Conservation (phyloP, 92 coral and sea anemone genomes). For the Umimayanthus kanabou region DNA sequence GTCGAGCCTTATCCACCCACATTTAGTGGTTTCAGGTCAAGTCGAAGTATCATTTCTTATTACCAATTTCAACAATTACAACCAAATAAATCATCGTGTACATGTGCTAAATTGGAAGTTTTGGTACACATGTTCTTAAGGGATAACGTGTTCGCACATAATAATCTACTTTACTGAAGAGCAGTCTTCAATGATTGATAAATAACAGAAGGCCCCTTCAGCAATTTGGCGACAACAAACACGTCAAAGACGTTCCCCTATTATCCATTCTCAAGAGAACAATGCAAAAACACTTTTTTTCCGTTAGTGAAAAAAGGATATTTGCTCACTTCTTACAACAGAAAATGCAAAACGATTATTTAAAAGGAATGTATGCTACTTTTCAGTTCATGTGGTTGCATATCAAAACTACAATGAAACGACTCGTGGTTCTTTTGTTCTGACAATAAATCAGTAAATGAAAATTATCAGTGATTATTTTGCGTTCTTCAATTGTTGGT, state of each 20-base stretch:
- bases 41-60: neutral
- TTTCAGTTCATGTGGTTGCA: neutral
- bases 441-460: neutral
- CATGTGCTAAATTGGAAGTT: slow-evolving; percentile 17
- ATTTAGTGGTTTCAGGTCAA: slow-evolving; percentile 21
- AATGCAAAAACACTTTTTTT: too few species aligned
- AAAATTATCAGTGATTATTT: neutral
- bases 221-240: neutral
- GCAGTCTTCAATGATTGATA: slow-evolving; percentile 28
- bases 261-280: neutral
- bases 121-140: slow-evolving; percentile 21
- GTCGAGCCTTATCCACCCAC: neutral
- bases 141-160: slow-evolving; percentile 33
- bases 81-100: slow-evolving; percentile 17
- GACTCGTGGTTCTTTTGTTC: neutral
- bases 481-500: neutral
- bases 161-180: slow-evolving; percentile 35
- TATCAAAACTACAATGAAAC: neutral
- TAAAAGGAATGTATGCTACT: neutral
- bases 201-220: slow-evolving; percentile 13
- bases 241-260: neutral
- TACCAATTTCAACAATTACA: neutral
- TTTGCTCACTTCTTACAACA: neutral
- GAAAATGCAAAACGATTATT: neutral
- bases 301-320: neutral